phyloP scores from a whole-genome alignment of 2,113 vertebrate genomes.

The Nyctereutes procyonoides region DNA sequence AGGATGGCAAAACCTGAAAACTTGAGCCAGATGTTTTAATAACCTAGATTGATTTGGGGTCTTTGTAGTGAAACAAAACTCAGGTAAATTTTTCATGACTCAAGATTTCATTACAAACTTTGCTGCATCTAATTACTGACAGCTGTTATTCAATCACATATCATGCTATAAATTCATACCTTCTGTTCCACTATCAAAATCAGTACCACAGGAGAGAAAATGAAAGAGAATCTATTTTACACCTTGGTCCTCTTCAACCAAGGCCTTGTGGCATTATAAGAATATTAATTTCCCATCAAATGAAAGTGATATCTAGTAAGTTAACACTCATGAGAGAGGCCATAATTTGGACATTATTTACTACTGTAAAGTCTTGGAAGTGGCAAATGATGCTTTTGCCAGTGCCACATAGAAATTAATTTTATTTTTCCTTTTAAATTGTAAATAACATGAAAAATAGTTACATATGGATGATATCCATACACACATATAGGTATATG shows the following conservation, averaged over 20 bases:
- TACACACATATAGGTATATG: neutral
- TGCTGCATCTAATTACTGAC: slow-evolving; percentile 25
- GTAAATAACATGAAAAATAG: neutral
- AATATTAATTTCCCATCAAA: slow-evolving; percentile 28
- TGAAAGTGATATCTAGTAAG: neutral
- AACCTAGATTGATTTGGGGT: neutral
- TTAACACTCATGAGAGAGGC: neutral
- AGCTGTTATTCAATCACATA: slow-evolving; percentile 62
- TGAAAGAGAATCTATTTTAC: neutral
- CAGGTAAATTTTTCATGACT: slow-evolving; percentile 58
- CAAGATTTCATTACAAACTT: slow-evolving; percentile 55
- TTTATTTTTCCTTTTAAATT: neutral
- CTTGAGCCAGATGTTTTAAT: slow-evolving; percentile 41
- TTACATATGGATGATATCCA: neutral
- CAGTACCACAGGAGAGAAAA: slow-evolving; percentile 34
- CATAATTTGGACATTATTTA: neutral
- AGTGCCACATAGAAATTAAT: neutral
- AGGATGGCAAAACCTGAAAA: slow-evolving; percentile 12
- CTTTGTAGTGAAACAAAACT: slow-evolving; percentile 52
- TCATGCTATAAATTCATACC: slow-evolving; percentile 59
- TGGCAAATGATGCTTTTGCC: neutral
- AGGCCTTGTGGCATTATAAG: neutral
- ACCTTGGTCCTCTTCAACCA: neutral
- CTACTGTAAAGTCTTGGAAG: slow-evolving; percentile 1
- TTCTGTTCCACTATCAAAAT: slow-evolving; percentile 49